Base-by-base conservation (phyloP, 2,113 vertebrate species). In the Eulemur rufifrons region DNA sequence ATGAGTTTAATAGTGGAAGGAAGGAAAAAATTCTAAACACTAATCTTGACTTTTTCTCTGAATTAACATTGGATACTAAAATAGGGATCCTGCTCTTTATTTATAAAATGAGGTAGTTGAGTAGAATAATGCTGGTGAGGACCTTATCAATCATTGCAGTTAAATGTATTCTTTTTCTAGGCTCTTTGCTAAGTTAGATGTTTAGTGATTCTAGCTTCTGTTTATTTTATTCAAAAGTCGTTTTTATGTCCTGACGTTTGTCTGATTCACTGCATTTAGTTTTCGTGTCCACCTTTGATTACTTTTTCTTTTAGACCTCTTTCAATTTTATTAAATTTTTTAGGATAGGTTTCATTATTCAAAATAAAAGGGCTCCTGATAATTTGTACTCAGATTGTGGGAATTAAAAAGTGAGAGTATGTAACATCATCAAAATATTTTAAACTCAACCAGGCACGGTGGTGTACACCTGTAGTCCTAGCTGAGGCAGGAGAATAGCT, bases 321-420 rank as follows among this genome's bases (percentile, higher is more conserved):
- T 94, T 91, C 39, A 77, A 7, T 81, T 95, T n/a, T 85, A 61
- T 95, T 78, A 64, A 86, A 73, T 39, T 42, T 84, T 89, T 74
- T 42, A 81, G 66, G 69, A 32, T 66, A 85, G 18, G 89, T 64
- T 84, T 78, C 76, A 76, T 96, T 82, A 59, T 39, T 82, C 32
- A 92, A 56, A 94, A 52, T 64, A 96, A 95, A 91, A 91, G 23
- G 32, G 13, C 15, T 85, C 8, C 34, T 95, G 54, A 82, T 96
- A 89, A 95, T 81, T 90, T 95, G 17, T 21, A 21, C 13, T 86
- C 42, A 86, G 47, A 74, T 96, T 89, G 2, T 66, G 32, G 54
- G 45, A 95, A 91, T 34, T 77, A 64, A 90, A 76, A 92, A 50
- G 20, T 84, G 32, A 88, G 39, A 59, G 8, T 63, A 69, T 71